Conservation (phyloP, 2,797 vertebrate species). For the Loris lydekkerianus region DNA sequence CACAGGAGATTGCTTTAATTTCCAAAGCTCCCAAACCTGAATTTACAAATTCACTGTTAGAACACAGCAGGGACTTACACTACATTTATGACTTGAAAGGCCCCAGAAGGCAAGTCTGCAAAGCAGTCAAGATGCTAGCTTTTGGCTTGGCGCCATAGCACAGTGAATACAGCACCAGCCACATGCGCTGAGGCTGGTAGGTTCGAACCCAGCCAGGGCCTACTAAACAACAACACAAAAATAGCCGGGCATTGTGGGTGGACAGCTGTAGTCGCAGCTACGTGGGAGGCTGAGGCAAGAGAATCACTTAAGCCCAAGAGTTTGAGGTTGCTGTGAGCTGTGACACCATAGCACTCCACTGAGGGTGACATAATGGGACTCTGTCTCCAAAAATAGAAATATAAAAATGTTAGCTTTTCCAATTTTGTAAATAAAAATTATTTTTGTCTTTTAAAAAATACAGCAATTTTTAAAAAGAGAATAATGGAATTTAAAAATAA, state of each 20-base stretch:
- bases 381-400: no score
- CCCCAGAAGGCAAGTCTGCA: background rate
- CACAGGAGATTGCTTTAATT: background rate
- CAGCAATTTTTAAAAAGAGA: background rate
- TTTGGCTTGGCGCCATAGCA: background rate
- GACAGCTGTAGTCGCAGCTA: no score
- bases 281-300: no score
- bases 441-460: background rate
- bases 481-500: background rate
- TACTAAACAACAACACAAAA: no score
- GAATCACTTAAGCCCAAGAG: no score
- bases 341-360: no score
- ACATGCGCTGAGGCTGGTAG: no score
- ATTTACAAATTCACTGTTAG: background rate
- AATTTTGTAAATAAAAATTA: background rate
- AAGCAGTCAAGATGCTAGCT: background rate
- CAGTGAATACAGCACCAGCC: no score
- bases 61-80: background rate
- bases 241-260: no score
- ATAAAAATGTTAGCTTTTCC: background rate
- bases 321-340: no score
- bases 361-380: no score
- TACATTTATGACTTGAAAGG: background rate
- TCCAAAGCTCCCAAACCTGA: background rate
- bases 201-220: no score